Conservation (phyloP, 2,797 vertebrate genomes). For the Pangasius macronema region DNA sequence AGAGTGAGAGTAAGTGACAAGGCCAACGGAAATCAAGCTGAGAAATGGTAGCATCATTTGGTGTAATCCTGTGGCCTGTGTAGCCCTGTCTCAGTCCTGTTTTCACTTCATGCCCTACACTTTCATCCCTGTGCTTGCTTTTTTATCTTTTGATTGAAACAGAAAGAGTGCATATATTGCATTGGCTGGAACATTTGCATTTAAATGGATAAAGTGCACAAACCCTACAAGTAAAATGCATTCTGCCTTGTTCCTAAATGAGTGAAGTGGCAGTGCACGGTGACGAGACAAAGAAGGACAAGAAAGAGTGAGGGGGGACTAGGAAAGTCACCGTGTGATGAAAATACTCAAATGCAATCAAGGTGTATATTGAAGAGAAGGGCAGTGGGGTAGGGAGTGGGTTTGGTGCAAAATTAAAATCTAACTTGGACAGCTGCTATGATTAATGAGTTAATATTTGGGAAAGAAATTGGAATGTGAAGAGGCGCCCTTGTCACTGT, state of each 20-base stretch:
- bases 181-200: constrained; percentile 74
- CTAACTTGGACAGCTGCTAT: constrained; percentile 72
- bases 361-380: constrained; percentile 45
- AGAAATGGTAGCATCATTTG: constrained; percentile 24
- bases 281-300: constrained; percentile 16
- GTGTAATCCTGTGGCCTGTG: constrained; percentile 31
- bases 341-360: constrained; percentile 65
- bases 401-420: constrained; percentile 74
- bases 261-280: constrained; percentile 24
- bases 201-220: constrained; percentile 80
- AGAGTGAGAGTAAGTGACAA: constrained; percentile 35
- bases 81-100: constrained; percentile 32
- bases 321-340: constrained; percentile 40
- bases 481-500: constrained; percentile 65
- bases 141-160: constrained; percentile 34
- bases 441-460: constrained; percentile 86
- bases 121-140: constrained; percentile 33
- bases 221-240: constrained; percentile 63
- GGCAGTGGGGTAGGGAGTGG: constrained; percentile 46
- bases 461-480: constrained; percentile 76
- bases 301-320: constrained; percentile 27
- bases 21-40: constrained; percentile 36
- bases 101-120: constrained; percentile 43
- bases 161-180: constrained; percentile 57
- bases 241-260: constrained; percentile 51